phyloP scores from a whole-genome alignment of 2,113 vertebrate species.

The Barnardius zonarius region DNA sequence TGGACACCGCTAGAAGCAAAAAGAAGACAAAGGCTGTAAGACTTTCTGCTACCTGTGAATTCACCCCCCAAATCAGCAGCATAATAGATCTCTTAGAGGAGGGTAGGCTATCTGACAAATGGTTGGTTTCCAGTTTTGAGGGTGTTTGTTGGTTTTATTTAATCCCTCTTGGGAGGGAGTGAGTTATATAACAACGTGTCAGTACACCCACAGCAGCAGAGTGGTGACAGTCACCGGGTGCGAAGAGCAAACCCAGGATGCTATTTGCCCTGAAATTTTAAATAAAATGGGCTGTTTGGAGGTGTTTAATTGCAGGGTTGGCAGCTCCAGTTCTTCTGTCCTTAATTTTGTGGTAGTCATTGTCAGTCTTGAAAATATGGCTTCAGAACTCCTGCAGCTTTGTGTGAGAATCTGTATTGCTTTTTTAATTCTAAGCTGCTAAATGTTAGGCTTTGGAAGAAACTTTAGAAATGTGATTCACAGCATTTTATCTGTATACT shows the following conservation, averaged over 20 bases:
- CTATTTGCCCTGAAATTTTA: not conserved
- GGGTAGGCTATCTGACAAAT: not conserved
- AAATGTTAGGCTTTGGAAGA: not conserved
- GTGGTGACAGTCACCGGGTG: not conserved
- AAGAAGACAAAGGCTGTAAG: not conserved
- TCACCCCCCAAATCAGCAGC: fast-evolving
- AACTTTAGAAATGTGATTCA: not conserved
- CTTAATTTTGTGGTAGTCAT: not conserved
- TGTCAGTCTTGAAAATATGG: not conserved
- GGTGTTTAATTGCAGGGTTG: not conserved
- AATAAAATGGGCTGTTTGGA: not conserved
- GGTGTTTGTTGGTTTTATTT: not conserved
- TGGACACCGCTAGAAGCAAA: not conserved
- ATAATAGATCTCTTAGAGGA: not conserved
- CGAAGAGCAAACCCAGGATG: not conserved
- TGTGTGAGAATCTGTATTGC: not conserved
- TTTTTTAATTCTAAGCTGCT: not conserved
- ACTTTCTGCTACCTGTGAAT: not conserved
- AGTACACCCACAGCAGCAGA: not conserved
- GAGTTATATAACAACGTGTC: not conserved
- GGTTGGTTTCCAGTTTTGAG: not conserved
- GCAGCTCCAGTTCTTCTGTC: not conserved
- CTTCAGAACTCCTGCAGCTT: not conserved
- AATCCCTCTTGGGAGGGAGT: not conserved
- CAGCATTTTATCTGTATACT: not conserved